Evolutionary conservation across 2,888 invertebrate species (phyloP).

Genomic region (Oxytorus armatus): DNA sequence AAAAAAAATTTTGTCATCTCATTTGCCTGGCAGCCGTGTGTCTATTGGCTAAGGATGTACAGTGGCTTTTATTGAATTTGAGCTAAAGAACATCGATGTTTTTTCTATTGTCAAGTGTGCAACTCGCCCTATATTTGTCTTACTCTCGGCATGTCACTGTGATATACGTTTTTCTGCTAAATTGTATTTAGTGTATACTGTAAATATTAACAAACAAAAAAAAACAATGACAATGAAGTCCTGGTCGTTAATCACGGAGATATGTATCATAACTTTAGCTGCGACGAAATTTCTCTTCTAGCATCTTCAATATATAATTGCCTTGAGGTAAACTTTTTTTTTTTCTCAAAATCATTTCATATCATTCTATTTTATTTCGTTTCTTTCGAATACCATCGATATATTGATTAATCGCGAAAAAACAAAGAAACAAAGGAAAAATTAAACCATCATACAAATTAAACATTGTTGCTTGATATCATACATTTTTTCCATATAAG

Average conservation of each 20-base stretch:
- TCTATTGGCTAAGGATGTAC: constrained; percentile 38
- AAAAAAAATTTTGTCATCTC: constrained; percentile 23
- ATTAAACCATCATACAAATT: too few species aligned
- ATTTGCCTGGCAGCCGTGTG: constrained; percentile 31
- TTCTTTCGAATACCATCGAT: not conserved
- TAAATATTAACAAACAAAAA: constrained; percentile 9
- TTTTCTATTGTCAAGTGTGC: constrained; percentile 52
- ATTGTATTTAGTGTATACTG: constrained; percentile 35
- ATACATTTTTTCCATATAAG: too few species aligned
- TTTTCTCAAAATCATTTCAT: constrained; percentile 8
- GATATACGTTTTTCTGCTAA: constrained; percentile 57
- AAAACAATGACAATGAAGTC: not conserved
- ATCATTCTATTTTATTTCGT: not conserved
- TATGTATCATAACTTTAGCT: not conserved
- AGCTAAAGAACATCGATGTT: constrained; percentile 43
- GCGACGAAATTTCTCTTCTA: constrained; percentile 29
- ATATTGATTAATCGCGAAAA: not conserved
- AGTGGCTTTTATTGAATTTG: constrained; percentile 46
- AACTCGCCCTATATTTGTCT: constrained; percentile 34
- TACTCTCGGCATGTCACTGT: constrained; percentile 62
- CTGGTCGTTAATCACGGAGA: not conserved
- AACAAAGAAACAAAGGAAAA: too few species aligned
- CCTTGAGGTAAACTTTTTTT: constrained; percentile 46
- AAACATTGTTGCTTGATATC: too few species aligned
- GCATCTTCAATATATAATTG: constrained; percentile 48